Percentiles rank a stretch among this genome's conserved stretches.
Conservation (phyloP, 2,888 invertebrate genomes). For the Spisula subtruncata region DNA sequence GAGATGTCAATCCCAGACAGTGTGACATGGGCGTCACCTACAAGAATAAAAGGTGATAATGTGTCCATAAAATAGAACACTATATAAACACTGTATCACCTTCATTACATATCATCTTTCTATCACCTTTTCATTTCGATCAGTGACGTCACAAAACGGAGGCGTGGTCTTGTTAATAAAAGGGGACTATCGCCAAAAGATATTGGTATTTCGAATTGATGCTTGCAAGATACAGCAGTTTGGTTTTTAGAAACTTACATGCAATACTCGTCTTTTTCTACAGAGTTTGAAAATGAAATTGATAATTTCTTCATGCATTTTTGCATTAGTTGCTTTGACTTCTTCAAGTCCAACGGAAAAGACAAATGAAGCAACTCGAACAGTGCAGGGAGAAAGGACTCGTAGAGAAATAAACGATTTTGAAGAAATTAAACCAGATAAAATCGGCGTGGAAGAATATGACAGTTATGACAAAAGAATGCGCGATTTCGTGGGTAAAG, state of each 20-base stretch:
- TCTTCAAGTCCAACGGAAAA: constrained; percentile 1
- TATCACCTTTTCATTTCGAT: constrained; percentile 40
- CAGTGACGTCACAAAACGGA: constrained; percentile 62
- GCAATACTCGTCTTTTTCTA: not conserved
- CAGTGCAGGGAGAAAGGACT: constrained; percentile 53
- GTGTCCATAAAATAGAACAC: too few species aligned
- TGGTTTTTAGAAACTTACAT: not conserved
- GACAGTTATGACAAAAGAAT: constrained; percentile 56
- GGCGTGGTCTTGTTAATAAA: constrained; percentile 59
- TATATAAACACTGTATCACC: too few species aligned
- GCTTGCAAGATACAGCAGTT: constrained; percentile 31
- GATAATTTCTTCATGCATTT: constrained; percentile 16
- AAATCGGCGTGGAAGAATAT: constrained; percentile 14
- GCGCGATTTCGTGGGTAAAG: constrained; percentile 67
- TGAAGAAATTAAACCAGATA: constrained; percentile 36
- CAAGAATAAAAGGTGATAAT: too few species aligned
- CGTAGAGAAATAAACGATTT: constrained; percentile 56
- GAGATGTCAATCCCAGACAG: too few species aligned
- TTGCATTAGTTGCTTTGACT: constrained; percentile 25
- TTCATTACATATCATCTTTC: too few species aligned
- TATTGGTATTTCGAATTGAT: constrained; percentile 53
- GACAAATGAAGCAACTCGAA: not conserved
- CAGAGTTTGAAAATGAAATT: constrained; percentile 44
- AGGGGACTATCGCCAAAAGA: constrained; percentile 32
- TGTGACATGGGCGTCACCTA: too few species aligned